A percentile compares a stretch with the other conserved stretches of the same genome.
These are phyloP conservation scores for Garra rufa DNA, from an alignment of 2,113 vertebrate genomes.

Conservation along the genomic window DNA sequence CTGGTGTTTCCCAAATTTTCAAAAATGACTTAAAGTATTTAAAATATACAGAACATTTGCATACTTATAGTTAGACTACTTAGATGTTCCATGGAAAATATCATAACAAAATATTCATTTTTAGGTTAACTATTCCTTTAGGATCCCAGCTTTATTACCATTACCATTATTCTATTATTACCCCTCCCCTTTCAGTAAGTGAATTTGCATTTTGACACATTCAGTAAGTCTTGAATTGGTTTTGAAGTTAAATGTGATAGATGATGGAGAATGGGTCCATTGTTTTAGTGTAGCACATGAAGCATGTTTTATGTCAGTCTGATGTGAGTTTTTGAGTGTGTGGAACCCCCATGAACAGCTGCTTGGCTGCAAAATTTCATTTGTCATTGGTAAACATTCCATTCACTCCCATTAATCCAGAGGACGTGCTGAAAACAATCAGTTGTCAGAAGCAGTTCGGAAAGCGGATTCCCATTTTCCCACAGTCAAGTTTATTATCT, in stretches of 20 bases:
- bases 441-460: background rate
- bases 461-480: constrained; percentile 16
- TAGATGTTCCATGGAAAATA: background rate
- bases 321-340: background rate
- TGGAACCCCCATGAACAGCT: constrained; percentile 20
- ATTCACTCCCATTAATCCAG: constrained; percentile 29
- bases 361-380: constrained; percentile 8
- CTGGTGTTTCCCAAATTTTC: too few relatives aligned
- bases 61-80: background rate
- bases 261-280: background rate
- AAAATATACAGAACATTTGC: too few relatives aligned
- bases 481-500: constrained; percentile 11
- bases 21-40: too few relatives aligned
- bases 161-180: too few relatives aligned
- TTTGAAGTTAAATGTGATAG: background rate
- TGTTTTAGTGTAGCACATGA: background rate
- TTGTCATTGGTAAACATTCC: constrained; percentile 42
- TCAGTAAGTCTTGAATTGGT: background rate
- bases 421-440: constrained; percentile 7
- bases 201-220: too few relatives aligned
- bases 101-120: too few relatives aligned
- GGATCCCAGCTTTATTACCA: too few relatives aligned
- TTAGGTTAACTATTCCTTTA: too few relatives aligned
- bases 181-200: too few relatives aligned
- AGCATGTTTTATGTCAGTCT: background rate